Percentiles rank a stretch among this genome's conserved stretches.
Evolutionary conservation across 2,888 invertebrate genomes (phyloP).

Genomic region (Poecilobothrus nobilitatus): DNA sequence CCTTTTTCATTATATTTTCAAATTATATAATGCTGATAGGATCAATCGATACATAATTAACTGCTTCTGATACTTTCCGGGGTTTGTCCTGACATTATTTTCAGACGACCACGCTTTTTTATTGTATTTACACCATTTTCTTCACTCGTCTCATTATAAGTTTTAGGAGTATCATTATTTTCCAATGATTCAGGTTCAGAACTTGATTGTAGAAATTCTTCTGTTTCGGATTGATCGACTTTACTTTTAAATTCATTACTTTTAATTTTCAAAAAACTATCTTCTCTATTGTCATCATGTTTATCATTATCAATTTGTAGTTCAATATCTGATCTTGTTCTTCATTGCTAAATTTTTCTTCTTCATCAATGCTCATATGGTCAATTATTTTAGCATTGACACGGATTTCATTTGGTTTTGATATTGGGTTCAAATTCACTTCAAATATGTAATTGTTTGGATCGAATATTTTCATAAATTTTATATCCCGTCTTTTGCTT

Average conservation of each 20-base stretch:
- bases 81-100: not conserved
- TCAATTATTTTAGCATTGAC: not conserved
- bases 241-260: not conserved
- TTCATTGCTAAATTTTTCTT: too few relatives aligned
- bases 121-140: not conserved
- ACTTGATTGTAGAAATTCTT: too few relatives aligned
- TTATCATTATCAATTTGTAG: too few relatives aligned
- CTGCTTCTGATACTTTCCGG: not conserved
- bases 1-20: too few relatives aligned
- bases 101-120: not conserved
- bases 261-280: not conserved
- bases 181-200: too few relatives aligned
- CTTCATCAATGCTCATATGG: too few relatives aligned
- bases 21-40: not conserved
- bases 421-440: not conserved
- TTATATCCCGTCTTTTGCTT: not conserved
- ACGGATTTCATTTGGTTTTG: not conserved
- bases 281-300: too few relatives aligned
- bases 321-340: not conserved
- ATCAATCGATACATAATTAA: not conserved
- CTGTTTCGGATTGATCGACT: too few relatives aligned
- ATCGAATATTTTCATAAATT: too few relatives aligned
- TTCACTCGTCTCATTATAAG: not conserved
- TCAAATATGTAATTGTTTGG: not conserved
- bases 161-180: too few relatives aligned